Percentiles rank a stretch among this genome's conserved stretches.
phyloP scores from a whole-genome alignment of 1,140 invertebrate species.

The Eupristina koningsbergeri region DNA sequence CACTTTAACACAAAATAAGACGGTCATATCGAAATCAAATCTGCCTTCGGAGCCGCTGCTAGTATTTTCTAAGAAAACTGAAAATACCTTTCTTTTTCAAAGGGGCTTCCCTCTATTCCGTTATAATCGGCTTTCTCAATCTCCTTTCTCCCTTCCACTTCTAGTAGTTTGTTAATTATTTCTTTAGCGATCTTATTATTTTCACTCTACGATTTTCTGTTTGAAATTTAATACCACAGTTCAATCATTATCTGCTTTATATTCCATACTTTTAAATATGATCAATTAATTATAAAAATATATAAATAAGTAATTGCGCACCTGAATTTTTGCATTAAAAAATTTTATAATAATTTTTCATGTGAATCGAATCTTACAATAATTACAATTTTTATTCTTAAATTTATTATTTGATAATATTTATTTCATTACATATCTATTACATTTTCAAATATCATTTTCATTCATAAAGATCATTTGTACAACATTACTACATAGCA shows the following conservation, averaged over 20 bases:
- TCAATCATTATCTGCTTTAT: background rate
- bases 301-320: too few relatives aligned
- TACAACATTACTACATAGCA: too few relatives aligned
- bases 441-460: too few relatives aligned
- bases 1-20: background rate
- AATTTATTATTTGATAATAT: too few relatives aligned
- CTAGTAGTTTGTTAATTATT: conserved; percentile 2
- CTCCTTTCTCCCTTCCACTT: background rate
- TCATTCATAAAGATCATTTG: too few relatives aligned
- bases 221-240: background rate
- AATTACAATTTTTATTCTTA: too few relatives aligned
- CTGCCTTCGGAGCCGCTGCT: background rate
- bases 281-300: too few relatives aligned
- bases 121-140: conserved; percentile 31
- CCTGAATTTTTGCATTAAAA: too few relatives aligned
- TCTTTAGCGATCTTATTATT: conserved; percentile 7
- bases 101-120: background rate
- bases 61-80: conserved; percentile 26
- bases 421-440: too few relatives aligned
- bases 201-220: background rate
- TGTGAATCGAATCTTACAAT: too few relatives aligned
- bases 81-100: background rate
- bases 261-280: background rate
- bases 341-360: too few relatives aligned
- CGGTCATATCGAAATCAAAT: conserved; percentile 11